Conservation (phyloP, 2,888 invertebrate genomes). For the Spodoptera littoralis region DNA sequence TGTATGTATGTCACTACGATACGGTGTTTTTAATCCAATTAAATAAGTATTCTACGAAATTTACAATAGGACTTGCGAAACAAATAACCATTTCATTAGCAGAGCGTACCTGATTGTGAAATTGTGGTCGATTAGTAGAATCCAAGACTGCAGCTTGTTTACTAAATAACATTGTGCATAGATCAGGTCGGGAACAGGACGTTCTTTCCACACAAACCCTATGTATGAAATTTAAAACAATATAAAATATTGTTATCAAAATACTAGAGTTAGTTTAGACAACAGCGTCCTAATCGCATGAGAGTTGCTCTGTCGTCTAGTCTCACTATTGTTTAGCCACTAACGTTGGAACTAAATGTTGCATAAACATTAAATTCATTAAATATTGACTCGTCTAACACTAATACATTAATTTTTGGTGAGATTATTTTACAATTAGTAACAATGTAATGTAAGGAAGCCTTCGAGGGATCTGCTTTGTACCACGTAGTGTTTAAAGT, state of each 20-base stretch:
- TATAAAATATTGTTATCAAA: slow-evolving; percentile 67
- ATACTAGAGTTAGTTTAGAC: slow-evolving; percentile 65
- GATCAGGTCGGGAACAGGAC: slow-evolving; percentile 8
- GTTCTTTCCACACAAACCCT: slow-evolving; percentile 7
- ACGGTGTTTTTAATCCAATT: no score
- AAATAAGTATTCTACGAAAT: no score
- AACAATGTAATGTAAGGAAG: neutral
- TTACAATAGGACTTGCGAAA: no score
- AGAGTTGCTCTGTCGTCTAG: slow-evolving; percentile 47
- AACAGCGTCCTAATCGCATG: slow-evolving; percentile 69
- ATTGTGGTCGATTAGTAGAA: slow-evolving; percentile 6
- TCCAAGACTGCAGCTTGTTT: neutral
- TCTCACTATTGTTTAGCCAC: slow-evolving; percentile 73
- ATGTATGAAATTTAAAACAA: slow-evolving; percentile 37
- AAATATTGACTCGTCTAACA: slow-evolving; percentile 32
- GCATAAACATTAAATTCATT: slow-evolving; percentile 51
- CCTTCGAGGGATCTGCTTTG: slow-evolving; percentile 7
- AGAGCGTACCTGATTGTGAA: neutral
- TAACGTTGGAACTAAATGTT: slow-evolving; percentile 36
- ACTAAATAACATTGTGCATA: neutral
- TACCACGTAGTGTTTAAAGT: no score
- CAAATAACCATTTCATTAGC: no score
- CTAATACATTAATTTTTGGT: slow-evolving; percentile 7
- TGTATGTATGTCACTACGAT: no score
- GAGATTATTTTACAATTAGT: neutral